Conservation (phyloP, 2,888 invertebrate species). For the Cantharis rustica region DNA sequence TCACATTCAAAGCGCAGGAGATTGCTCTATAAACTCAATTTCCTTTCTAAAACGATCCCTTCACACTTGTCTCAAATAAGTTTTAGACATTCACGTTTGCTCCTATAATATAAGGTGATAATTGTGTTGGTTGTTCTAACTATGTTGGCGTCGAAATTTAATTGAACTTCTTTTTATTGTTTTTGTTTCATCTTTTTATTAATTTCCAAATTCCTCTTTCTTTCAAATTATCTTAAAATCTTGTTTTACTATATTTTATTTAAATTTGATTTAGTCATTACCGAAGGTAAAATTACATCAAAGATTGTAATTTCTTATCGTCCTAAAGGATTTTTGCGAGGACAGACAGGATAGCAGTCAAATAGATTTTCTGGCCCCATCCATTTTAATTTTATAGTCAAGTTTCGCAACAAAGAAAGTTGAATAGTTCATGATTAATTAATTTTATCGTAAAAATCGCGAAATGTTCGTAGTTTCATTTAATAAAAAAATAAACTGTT, state of each 20-base stretch:
- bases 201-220: not conserved
- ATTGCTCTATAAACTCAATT: slow-evolving; percentile 47
- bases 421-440: not conserved
- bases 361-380: not conserved
- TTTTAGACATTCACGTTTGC: slow-evolving; percentile 1
- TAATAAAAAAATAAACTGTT: not conserved
- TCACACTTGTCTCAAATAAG: slow-evolving; percentile 27
- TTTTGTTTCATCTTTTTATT: not conserved
- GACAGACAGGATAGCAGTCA: not conserved
- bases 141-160: not conserved
- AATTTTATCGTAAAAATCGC: not conserved
- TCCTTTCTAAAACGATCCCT: slow-evolving; percentile 42
- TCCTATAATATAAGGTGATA: not conserved
- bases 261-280: not conserved
- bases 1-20: slow-evolving; percentile 45
- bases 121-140: not conserved
- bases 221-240: not conserved
- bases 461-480: not conserved
- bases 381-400: not conserved
- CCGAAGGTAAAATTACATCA: not conserved
- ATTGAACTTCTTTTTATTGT: not conserved
- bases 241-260: not conserved
- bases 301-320: not conserved
- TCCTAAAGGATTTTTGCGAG: not conserved
- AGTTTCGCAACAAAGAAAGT: not conserved